Evolutionary conservation across 2,888 invertebrate genomes (phyloP).

Genomic region (Clunio marinus): DNA sequence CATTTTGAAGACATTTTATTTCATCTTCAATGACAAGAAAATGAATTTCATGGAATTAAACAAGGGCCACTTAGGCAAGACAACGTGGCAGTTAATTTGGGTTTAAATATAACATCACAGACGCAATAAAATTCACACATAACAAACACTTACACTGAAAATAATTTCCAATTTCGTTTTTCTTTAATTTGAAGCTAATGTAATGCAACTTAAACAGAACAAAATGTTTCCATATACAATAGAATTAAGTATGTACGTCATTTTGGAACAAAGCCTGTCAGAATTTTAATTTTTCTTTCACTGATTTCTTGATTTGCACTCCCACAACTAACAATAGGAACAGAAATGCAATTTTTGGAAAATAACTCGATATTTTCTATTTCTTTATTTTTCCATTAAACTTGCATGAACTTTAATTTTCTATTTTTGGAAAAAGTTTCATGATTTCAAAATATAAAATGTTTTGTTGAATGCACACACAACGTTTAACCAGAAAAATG

Average conservation of each 20-base stretch:
- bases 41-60: background rate
- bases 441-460: background rate
- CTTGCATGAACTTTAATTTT: background rate
- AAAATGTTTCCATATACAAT: too few relatives aligned
- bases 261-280: too few relatives aligned
- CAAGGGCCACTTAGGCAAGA: background rate
- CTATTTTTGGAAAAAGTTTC: background rate
- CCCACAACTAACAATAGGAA: slow-evolving; percentile 2
- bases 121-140: background rate
- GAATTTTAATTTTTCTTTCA: too few relatives aligned
- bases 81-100: slow-evolving; percentile 8
- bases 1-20: background rate
- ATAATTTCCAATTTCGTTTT: background rate
- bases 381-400: background rate
- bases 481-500: slow-evolving; percentile 25
- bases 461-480: slow-evolving; percentile 32
- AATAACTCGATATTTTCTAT: background rate
- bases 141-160: background rate
- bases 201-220: background rate
- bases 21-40: background rate
- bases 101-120: too few relatives aligned
- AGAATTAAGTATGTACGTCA: slow-evolving; percentile 3
- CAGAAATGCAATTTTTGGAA: background rate
- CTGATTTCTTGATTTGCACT: too few relatives aligned
- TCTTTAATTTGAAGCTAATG: background rate